A percentile compares a stretch with the other conserved stretches of the same genome.
Conservation (phyloP, 2,113 vertebrate genomes). For the Hippocampus comes region DNA sequence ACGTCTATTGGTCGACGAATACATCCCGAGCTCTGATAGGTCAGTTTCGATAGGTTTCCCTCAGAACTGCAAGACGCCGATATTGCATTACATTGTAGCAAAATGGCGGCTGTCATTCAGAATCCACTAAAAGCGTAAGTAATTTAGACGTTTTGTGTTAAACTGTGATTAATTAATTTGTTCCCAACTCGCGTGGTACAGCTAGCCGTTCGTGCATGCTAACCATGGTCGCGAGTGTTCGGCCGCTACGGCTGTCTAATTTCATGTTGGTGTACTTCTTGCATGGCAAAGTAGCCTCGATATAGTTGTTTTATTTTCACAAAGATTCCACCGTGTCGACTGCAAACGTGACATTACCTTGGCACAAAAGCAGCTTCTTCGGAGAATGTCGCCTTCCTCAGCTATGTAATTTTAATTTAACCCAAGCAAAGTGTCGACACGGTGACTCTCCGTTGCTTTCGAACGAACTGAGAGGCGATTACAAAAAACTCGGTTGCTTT, state of each 20-base stretch:
- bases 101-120: constrained; percentile 99
- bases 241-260: constrained; percentile 55
- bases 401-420: constrained; percentile 43
- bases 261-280: constrained; percentile 64
- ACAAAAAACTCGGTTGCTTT: background rate
- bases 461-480: constrained; percentile 51
- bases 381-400: constrained; percentile 50
- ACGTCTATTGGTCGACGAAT: constrained; percentile 77
- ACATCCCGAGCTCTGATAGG: constrained; percentile 80
- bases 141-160: constrained; percentile 66
- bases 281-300: constrained; percentile 66
- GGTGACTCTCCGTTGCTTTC: constrained; percentile 42
- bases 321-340: constrained; percentile 31
- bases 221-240: constrained; percentile 44
- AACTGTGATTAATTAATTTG: constrained; percentile 58
- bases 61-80: constrained; percentile 86
- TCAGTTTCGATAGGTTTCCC: constrained; percentile 72
- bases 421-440: constrained; percentile 58
- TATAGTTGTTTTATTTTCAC: constrained; percentile 58
- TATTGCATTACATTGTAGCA: constrained; percentile 99
- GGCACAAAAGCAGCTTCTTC: constrained; percentile 16
- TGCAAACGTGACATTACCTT: constrained; percentile 40
- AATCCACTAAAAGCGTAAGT: constrained; percentile 99
- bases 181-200: constrained; percentile 45
- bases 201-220: constrained; percentile 26